Evolutionary conservation across 2,797 vertebrate species (phyloP), one percentile per base, ranked within the genome.

Genomic region (Catamblyrhynchus diadema): DNA sequence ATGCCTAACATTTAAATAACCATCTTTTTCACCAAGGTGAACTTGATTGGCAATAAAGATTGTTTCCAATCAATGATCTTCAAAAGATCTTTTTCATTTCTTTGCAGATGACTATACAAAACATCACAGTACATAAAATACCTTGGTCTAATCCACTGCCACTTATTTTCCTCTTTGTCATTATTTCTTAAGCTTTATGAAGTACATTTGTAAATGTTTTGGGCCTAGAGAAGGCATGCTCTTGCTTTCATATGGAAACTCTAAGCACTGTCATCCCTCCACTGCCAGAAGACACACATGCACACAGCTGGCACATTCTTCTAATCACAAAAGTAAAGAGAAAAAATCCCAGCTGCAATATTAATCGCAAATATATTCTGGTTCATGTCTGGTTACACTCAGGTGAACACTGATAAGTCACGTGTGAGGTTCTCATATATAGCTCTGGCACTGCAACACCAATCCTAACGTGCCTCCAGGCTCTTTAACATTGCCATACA

Each of bases 241-340:
- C 72, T 96, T 93, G 88, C 88, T 95, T 97, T 97, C 96, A 93
- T 94, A 96, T 96, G 95, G 96, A 94, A 97, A 88, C 90, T 86
- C 92, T 94, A 97, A 94, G 92, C 93, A 94, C 94, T 96, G 95
- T 83, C 90, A 93, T 89, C 87, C 88, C 93, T 96, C 51, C 78
- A 80, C 75, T 86, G 81, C 75, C 84, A 89, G 72, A 94, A 92
- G 62, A 81, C 69, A 87, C 51, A 62, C 5, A 51, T 2, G 4
- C 69, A 81, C 73, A 90, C 74, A 80, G 93, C 81, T 23, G 50
- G 72, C 87, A 96, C 87, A 93, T 91, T 97, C 96, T 92, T 96
- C 93, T 81, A 87, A 92, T 94, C 94, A 95, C 57, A 94, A 33
- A 89, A 85, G 69, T 64, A 20, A 70, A 84, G 67, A 11, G 42